phyloP scores from a whole-genome alignment of 2,888 invertebrate genomes.

The Helicoverpa assulta region DNA sequence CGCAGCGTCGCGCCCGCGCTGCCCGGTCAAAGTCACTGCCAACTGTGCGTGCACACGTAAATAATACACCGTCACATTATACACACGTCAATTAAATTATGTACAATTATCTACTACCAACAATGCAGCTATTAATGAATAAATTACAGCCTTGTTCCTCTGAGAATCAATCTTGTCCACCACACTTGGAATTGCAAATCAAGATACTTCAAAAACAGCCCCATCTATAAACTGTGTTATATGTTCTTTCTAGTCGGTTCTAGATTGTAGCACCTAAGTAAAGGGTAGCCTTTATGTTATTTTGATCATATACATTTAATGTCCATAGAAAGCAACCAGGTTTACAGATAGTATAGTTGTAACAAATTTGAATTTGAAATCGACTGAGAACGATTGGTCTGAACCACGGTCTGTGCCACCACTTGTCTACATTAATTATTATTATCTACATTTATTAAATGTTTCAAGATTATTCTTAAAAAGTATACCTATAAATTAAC shows the following conservation, averaged over 20 bases:
- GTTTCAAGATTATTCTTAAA: conserved; percentile 36
- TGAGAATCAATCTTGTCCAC: conserved; percentile 17
- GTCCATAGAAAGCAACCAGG: no score
- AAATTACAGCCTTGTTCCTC: neutral
- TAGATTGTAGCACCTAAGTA: no score
- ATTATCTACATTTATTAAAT: no score
- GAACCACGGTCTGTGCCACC: no score
- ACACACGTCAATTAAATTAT: conserved; percentile 14
- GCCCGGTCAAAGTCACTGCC: conserved; percentile 81
- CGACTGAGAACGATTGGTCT: no score
- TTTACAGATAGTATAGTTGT: no score
- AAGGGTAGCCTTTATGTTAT: no score
- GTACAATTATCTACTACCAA: conserved; percentile 17
- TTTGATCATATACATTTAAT: no score
- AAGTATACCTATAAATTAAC: conserved; percentile 22
- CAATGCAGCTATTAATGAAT: neutral
- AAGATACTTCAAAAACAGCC: neutral
- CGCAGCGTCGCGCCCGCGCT: conserved; percentile 61
- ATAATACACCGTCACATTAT: conserved; percentile 53
- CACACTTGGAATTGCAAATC: neutral
- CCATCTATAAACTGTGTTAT: no score
- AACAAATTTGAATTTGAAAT: no score
- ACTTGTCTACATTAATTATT: neutral
- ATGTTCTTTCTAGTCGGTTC: no score
- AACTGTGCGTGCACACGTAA: conserved; percentile 55